Evolutionary conservation across 1,140 invertebrate species (phyloP), one percentile per base, ranked within the genome.

Genomic region (Drosophila lini): DNA sequence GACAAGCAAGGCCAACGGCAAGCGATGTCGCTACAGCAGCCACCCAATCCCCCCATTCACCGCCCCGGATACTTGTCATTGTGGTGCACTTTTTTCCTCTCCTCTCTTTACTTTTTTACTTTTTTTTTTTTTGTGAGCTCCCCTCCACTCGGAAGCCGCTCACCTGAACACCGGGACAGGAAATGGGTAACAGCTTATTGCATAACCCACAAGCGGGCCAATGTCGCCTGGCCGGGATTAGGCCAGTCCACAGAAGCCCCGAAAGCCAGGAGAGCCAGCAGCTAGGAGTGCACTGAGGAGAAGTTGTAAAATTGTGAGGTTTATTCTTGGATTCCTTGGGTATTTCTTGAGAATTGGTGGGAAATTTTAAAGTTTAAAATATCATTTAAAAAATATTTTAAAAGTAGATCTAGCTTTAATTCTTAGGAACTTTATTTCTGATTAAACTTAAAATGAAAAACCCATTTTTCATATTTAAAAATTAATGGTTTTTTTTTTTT

Each of bases 1-100:
- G 74, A 78, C 81, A 85, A 78, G 81, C 81, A 82, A 85, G 81
- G 81, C 69, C 81, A 85, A 63, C 42, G 47, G 57, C 74, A 68
- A 70, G 68, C 70, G 41, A 47, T 63, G 36, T 45, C 57, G 48
- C 55, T 34, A 42, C 41, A 62, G 11, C 50, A 53, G 28, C 22
- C 57, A 48, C 31, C n/a, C 38, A 22, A 19, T 13, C 60, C 22
- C 22, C 25, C n/a, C 61, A 44, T 25, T 41, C n/a, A 10, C 45
- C n/a, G 31, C 31, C 32, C 76, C 52, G 71, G 44, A 63, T 47
- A 52, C 50, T 50, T 58, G 55, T 57, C 81, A 80, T 80, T 84
- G 81, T 83, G 73, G 50, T 84, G 81, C 81, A 85, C 57, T 69
- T 85, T 84, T 65, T 70, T 53, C 16, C 13, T 53, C 19, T 13